These are phyloP conservation scores for Aleiodes alternator DNA, from an alignment of 2,888 invertebrate genomes.

Conservation along the genomic window DNA sequence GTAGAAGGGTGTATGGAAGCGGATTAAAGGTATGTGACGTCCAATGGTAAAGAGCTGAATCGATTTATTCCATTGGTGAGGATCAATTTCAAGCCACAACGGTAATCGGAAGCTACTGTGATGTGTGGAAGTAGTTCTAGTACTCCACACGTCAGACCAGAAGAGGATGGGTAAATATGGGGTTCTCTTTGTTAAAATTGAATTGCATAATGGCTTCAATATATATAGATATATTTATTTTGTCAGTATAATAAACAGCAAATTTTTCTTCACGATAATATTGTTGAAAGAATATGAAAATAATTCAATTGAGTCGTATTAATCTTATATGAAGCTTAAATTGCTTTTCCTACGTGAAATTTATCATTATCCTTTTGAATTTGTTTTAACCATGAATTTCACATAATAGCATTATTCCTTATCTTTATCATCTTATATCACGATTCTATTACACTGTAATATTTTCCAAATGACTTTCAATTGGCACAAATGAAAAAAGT, in stretches of 20 bases:
- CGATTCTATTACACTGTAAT: neutral
- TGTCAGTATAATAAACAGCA: neutral
- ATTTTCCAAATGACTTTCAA: slow-evolving; percentile 15
- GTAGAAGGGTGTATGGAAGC: slow-evolving; percentile 36
- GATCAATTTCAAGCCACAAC: slow-evolving; percentile 40
- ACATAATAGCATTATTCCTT: neutral
- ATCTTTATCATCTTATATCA: slow-evolving; percentile 7
- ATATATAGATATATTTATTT: neutral
- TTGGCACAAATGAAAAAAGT: slow-evolving; percentile 17
- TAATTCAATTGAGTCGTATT: too few relatives aligned
- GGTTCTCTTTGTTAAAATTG: neutral
- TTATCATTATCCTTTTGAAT: too few relatives aligned
- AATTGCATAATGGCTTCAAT: neutral
- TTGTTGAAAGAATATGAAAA: neutral
- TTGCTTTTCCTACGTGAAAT: too few relatives aligned
- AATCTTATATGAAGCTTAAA: too few relatives aligned
- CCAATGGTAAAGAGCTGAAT: neutral
- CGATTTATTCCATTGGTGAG: slow-evolving; percentile 26
- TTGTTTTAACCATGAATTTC: too few relatives aligned
- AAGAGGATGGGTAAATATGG: neutral
- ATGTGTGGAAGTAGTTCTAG: neutral
- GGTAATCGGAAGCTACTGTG: slow-evolving; percentile 42
- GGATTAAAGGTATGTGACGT: slow-evolving; percentile 33
- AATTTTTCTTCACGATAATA: neutral
- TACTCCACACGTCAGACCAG: neutral